Evolutionary conservation across 2,797 vertebrate genomes (phyloP).

Genomic region (Brachyalestes nurse): DNA sequence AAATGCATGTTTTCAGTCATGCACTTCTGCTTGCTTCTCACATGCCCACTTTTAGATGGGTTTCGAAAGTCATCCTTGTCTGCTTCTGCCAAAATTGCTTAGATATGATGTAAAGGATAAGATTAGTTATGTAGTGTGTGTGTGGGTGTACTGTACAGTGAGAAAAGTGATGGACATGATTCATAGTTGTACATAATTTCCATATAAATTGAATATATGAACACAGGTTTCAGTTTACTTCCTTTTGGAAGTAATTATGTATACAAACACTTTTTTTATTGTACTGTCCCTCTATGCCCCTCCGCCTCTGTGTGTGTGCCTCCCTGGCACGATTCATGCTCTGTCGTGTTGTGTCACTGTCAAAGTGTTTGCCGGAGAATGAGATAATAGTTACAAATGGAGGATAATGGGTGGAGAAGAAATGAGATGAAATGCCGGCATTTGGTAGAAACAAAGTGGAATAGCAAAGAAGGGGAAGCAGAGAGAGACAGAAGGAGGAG

Average conservation of each 20-base stretch:
- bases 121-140: neutral
- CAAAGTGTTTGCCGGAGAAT: conserved; percentile 4
- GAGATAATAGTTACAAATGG: conserved; percentile 9
- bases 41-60: neutral
- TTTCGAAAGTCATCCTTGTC: neutral
- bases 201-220: neutral
- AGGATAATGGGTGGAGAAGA: conserved; percentile 8
- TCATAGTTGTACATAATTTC: too few relatives aligned
- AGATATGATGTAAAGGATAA: neutral
- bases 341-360: neutral
- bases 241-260: neutral
- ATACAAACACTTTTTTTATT: neutral
- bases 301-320: neutral
- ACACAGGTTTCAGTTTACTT: neutral
- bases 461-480: conserved; percentile 38
- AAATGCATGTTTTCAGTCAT: neutral
- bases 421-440: conserved; percentile 24
- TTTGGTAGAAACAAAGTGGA: conserved; percentile 46
- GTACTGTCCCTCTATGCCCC: neutral
- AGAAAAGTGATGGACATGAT: neutral
- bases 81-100: neutral
- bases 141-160: neutral
- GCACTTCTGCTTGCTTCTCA: neutral
- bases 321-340: neutral
- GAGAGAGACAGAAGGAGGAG: conserved; percentile 57